Conservation (phyloP, 1,140 invertebrate species). For the Diploscapter pachys region DNA sequence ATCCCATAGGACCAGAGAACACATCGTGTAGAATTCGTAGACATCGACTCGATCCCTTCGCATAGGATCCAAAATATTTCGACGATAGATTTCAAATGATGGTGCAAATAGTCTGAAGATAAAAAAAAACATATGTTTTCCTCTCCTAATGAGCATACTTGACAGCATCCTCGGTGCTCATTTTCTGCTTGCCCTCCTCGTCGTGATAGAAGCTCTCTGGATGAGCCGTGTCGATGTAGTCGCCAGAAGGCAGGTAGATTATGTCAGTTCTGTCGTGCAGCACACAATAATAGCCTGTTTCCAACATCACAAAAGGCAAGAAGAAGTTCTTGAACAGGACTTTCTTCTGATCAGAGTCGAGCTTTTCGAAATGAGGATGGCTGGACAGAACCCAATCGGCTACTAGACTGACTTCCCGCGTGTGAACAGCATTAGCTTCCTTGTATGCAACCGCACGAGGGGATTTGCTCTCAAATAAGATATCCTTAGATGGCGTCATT, state of each 20-base stretch:
- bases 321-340: slow-evolving; percentile 25
- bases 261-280: slow-evolving; percentile 26
- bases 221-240: slow-evolving; percentile 22
- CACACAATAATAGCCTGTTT: slow-evolving; percentile 15
- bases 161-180: slow-evolving; percentile 28
- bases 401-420: slow-evolving; percentile 18
- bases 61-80: slow-evolving; percentile 27
- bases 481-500: neutral
- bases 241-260: slow-evolving; percentile 16
- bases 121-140: too few relatives aligned
- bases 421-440: slow-evolving; percentile 21
- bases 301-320: slow-evolving; percentile 22
- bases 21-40: slow-evolving; percentile 25
- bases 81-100: slow-evolving; percentile 13
- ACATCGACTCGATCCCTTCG: slow-evolving; percentile 12
- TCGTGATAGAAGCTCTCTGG: slow-evolving; percentile 28
- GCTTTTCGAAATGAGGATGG: slow-evolving; percentile 10
- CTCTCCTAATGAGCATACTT: neutral
- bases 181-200: slow-evolving; percentile 13
- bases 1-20: slow-evolving; percentile 27
- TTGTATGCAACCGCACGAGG: slow-evolving; percentile 24
- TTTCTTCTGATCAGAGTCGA: slow-evolving; percentile 21
- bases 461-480: slow-evolving; percentile 1
- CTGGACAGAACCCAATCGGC: slow-evolving; percentile 25
- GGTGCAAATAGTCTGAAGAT: slow-evolving; percentile 15